Conservation (phyloP, 2,797 vertebrate genomes). For the Myiothlypis chrysogaster region DNA sequence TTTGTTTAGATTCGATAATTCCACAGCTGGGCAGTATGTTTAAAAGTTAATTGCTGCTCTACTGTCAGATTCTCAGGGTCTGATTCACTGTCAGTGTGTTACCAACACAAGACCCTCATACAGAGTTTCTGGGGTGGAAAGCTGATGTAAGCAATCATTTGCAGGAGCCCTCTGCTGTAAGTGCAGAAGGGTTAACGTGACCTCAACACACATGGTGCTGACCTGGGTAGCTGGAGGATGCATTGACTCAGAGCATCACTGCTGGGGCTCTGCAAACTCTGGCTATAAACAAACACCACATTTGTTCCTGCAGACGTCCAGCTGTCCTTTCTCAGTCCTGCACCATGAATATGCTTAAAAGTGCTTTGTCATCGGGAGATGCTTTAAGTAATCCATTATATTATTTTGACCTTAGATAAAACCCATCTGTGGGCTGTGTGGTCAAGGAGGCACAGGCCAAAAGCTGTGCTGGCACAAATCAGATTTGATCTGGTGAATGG, state of each 20-base stretch:
- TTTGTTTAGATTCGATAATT: conserved; percentile 55
- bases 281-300: not conserved
- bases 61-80: not conserved
- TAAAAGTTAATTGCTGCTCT: conserved; percentile 10
- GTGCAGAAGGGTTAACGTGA: not conserved
- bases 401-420: not conserved
- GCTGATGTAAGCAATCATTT: not conserved
- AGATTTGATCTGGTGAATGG: not conserved
- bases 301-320: conserved; percentile 12
- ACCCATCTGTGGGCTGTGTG: not conserved
- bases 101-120: not conserved
- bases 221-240: not conserved
- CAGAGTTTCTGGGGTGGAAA: not conserved
- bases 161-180: not conserved
- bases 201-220: not conserved
- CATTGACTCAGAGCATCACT: not conserved
- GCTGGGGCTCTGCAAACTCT: conserved; percentile 13
- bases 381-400: not conserved
- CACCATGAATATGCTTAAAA: not conserved
- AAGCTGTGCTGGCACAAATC: not conserved
- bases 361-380: conserved; percentile 16
- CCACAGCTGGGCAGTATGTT: conserved; percentile 35
- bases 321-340: conserved; percentile 30
- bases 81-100: not conserved
- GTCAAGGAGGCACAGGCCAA: not conserved